Percentiles rank a stretch among this genome's conserved stretches.
Conservation (phyloP, 2,888 invertebrate species). For the Sarcophaga rosellei region DNA sequence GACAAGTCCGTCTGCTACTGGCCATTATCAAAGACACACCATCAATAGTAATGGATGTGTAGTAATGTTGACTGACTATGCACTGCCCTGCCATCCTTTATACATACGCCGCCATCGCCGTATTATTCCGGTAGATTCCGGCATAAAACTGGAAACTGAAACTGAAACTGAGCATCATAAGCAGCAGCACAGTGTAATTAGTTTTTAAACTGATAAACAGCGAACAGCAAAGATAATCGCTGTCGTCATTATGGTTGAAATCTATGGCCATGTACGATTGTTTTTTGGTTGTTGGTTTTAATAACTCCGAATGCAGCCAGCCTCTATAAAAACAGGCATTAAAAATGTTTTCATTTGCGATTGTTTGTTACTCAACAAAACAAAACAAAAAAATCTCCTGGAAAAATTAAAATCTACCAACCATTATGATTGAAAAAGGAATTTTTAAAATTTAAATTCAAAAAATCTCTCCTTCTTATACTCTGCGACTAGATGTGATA, state of each 20-base stretch:
- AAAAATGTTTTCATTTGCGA: constrained; percentile 13
- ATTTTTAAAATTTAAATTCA: not conserved
- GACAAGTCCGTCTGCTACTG: constrained; percentile 35
- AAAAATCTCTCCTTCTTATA: not conserved
- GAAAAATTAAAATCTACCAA: not conserved
- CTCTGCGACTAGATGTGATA: too few relatives aligned
- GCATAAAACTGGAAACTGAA: not conserved
- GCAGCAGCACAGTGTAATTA: constrained; percentile 56
- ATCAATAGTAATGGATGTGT: constrained; percentile 24
- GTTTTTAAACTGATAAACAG: constrained; percentile 62
- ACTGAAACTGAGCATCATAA: constrained; percentile 33
- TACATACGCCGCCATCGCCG: not conserved
- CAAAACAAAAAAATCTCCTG: not conserved
- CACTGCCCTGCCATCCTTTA: not conserved
- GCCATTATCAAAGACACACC: constrained; percentile 36
- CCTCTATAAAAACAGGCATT: constrained; percentile 36
- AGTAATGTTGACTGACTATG: not conserved
- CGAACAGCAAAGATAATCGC: constrained; percentile 54
- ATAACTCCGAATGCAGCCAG: constrained; percentile 53
- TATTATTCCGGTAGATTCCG: constrained; percentile 52
- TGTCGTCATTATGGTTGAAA: constrained; percentile 55
- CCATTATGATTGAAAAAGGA: not conserved
- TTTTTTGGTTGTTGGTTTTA: constrained; percentile 37
- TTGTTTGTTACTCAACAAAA: constrained; percentile 6
- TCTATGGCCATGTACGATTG: constrained; percentile 51